Evolutionary conservation across 2,113 vertebrate species (phyloP).

Genomic region (Sciurus niger): DNA sequence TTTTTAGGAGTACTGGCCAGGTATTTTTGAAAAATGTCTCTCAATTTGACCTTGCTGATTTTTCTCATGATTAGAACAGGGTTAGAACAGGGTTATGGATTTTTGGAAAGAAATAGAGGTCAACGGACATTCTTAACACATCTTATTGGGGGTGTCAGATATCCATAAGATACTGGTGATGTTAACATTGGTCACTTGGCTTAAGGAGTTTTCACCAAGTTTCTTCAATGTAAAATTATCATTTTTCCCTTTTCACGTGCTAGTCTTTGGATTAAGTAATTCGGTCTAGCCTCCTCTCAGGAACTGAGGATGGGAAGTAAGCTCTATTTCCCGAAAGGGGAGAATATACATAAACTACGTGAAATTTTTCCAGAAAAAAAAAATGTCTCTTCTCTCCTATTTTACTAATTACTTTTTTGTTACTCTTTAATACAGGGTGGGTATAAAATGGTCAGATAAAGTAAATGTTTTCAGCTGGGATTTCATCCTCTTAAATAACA

Average conservation of each 20-base stretch:
- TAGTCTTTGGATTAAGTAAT: background rate
- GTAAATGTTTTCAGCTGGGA: conserved; percentile 61
- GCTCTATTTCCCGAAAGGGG: background rate
- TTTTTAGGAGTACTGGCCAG: conserved; percentile 13
- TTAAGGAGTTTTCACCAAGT: background rate
- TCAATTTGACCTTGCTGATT: background rate
- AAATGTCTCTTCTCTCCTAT: background rate
- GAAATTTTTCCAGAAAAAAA: background rate
- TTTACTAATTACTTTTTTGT: conserved; percentile 80
- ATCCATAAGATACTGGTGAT: background rate
- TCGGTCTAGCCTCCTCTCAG: background rate
- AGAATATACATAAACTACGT: background rate
- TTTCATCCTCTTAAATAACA: conserved; percentile 59
- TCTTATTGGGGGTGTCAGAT: background rate
- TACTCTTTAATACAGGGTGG: conserved; percentile 80
- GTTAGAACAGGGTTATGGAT: background rate
- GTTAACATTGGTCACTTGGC: background rate
- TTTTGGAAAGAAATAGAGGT: conserved; percentile 5
- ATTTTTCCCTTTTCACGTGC: background rate
- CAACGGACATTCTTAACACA: background rate
- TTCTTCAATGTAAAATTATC: background rate
- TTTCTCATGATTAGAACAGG: background rate
- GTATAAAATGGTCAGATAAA: conserved; percentile 71
- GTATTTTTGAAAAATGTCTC: conserved; percentile 15
- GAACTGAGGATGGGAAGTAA: conserved; percentile 13